These are phyloP conservation scores for western clawed frog (Xenopus tropicalis) DNA, from an alignment of 2,113 vertebrate genomes.

Conservation along the genomic window DNA sequence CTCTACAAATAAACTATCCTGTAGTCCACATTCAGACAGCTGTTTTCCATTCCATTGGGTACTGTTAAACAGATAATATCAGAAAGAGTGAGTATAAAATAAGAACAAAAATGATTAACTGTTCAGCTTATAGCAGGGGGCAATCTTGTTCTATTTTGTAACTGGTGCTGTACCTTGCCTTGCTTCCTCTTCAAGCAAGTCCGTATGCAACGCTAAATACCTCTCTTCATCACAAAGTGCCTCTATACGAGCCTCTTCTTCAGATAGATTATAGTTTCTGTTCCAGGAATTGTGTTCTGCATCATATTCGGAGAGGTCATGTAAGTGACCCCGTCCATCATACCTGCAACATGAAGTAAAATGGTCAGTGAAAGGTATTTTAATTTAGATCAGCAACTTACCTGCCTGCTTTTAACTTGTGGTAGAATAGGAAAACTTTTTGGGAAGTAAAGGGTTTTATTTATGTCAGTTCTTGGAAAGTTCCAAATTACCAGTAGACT, in stretches of 20 bases:
- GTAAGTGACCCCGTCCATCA: constrained; percentile 97
- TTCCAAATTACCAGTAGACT: not conserved
- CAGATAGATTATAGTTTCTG: constrained; percentile 90
- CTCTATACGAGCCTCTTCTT: constrained; percentile 95
- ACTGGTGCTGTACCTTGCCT: constrained; percentile 85
- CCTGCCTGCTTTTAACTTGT: constrained; percentile 46
- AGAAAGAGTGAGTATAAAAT: constrained; percentile 82
- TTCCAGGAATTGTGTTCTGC: constrained; percentile 94
- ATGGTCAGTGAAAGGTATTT: constrained; percentile 68
- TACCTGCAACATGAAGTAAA: constrained; percentile 84
- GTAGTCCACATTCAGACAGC: constrained; percentile 79
- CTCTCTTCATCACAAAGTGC: constrained; percentile 97
- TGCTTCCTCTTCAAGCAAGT: constrained; percentile 97
- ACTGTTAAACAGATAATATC: constrained; percentile 81
- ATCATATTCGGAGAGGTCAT: constrained; percentile 99
- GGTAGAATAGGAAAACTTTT: not conserved
- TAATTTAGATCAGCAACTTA: constrained; percentile 62
- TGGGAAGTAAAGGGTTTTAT: not conserved
- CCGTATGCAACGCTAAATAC: constrained; percentile 98
- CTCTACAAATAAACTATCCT: constrained; percentile 78
- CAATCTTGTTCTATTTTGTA: constrained; percentile 29
- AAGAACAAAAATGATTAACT: constrained; percentile 61
- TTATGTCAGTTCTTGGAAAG: not conserved
- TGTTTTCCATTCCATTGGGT: constrained; percentile 77
- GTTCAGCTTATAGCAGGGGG: not conserved